Evolutionary conservation across 2,797 vertebrate species (phyloP), one percentile per base, ranked within the genome.

Genomic region (Intellagama lesueurii): DNA sequence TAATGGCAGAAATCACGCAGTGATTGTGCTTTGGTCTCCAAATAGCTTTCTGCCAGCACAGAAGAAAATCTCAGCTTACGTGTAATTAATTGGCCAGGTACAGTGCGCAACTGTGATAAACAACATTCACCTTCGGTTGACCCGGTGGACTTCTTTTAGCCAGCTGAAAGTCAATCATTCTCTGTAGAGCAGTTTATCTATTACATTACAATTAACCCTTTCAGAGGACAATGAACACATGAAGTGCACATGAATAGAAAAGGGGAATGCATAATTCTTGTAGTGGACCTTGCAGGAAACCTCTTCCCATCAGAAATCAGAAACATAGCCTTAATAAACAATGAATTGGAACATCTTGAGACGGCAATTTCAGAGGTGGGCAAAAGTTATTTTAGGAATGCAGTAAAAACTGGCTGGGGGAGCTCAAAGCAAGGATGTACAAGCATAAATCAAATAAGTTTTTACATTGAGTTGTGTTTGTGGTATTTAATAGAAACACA

Each of bases 1-100:
- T 49, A 88, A 44, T 32, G 3, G 56, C 52, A 82, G 35, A 82
- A 47, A 66, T 64, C 70, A 82, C n/a, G 9, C 35, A 17, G 49
- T n/a, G 32, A 72, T 72, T 83, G 22, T 76, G 76, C 72, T 76
- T 76, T 64, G 52, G 56, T 66, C 19, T 75, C 70, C 56, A 66
- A 75, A 88, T 75, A 75, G 52, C 79, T 88, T 82, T 82, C 35
- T 75, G 69, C 70, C 60, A 47, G 56, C 28, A 75, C 28, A 82
- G 56, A 82, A 76, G 56, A 79, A 75, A 30, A 60, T 83, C 19
- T 88, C 56, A 60, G 70, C 40, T 73, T 76, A 82, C 60, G 49
- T 88, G 44, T 82, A 73, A 88, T 73, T 88, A 88, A 88, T 73
- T 88, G 87, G 70, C 35, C 79, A 88, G 26, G 40, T 88, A 30